Base-by-base conservation (phyloP, 2,888 invertebrate genomes). In the Miltochrista miniata region DNA sequence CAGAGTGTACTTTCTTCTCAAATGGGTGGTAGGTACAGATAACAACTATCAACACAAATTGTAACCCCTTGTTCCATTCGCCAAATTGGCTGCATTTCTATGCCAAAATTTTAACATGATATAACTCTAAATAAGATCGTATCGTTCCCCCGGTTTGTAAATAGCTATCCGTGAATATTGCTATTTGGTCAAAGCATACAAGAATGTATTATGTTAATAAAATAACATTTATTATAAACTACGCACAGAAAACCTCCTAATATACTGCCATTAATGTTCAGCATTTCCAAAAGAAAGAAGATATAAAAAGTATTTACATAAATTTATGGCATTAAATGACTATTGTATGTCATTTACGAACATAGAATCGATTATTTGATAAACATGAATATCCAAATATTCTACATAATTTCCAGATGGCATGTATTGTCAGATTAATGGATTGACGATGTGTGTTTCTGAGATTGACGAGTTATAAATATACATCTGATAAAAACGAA, bases 21-120 rank as follows among this genome's bases (percentile, higher is more conserved):
- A 24, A 24, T 24, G 68, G 85, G 88, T 87, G 83, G 85, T 83
- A 68, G 71, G 73, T 72, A 70, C 59, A 83, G 89, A 90, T 90
- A 90, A 83, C 78, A 79, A 82, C 78, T 84, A 85, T 87, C 81
- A 79, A 83, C 83, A 82, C 85, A 87, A 87, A 90, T 88, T 88
- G 85, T 85, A 81, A 80, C 84, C 86, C 67, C 85, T 79, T 82
- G 82, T 82, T 81, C 79, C 83, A 86, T 87, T 78, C 84, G 72
- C 76, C 74, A 87, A 90, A 90, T 89, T 88, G 87, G 88, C 79
- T 85, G 83, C 85, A 87, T 83, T 89, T 87, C 79, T 76, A 82
- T 75, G 81, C 78, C 77, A 75, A 86, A 81, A 86, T 88, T 89
- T 83, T 80, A 82, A 87, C 83, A 79, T 74, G 72, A 73, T 67